Evolutionary conservation across 2,888 invertebrate genomes (phyloP), one percentile per base, ranked within the genome.

Genomic region (Hydropsyche betteni): DNA sequence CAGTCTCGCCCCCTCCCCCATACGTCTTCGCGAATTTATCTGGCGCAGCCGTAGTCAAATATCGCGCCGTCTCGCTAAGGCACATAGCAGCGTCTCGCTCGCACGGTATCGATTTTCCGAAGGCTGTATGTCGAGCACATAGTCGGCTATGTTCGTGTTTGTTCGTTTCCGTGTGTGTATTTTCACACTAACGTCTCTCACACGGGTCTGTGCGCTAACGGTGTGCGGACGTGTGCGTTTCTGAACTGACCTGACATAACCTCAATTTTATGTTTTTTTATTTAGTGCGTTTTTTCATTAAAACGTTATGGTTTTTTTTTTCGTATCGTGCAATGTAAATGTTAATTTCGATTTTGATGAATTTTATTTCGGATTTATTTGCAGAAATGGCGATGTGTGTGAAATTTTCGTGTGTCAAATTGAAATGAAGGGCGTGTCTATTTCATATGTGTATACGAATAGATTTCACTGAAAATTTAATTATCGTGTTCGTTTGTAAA

Each of bases 21-120:
- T 74, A 73, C 74, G 69, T 72, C 72, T 69, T 44, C 58, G 74
- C 74, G 68, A 75, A 72, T 75, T 76, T 78, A 76, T 74, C 77
- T 74, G 75, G 55, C 71, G 73, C 68, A 53, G 74, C 44, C 75
- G 70, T 74, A 70, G 69, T 74, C 50, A 52, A 74, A 58, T 72
- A 74, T 68, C 50, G 74, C 8, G 52, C 53, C 24, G 16, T 52
- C n/a, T 50, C 69, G 50, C 24, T 33, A 10, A 33, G 34, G 34
- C 71, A 53, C 14, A 55, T 24, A 38, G 72, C 72, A 3, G 4
- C 75, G 76, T 77, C 75, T 68, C 75, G 52, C 68, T 75, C 76
- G 69, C 69, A 64, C 74, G 51, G 33, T 69, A 50, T 52, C 52
- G 36, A 68, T 52, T 12, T 24, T 53, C 50, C 5, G 34, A 12